Percentiles rank a stretch among this genome's conserved stretches.
These are phyloP conservation scores for Trichogramma pretiosum DNA, from an alignment of 1,140 invertebrate species.

Conservation along the genomic window DNA sequence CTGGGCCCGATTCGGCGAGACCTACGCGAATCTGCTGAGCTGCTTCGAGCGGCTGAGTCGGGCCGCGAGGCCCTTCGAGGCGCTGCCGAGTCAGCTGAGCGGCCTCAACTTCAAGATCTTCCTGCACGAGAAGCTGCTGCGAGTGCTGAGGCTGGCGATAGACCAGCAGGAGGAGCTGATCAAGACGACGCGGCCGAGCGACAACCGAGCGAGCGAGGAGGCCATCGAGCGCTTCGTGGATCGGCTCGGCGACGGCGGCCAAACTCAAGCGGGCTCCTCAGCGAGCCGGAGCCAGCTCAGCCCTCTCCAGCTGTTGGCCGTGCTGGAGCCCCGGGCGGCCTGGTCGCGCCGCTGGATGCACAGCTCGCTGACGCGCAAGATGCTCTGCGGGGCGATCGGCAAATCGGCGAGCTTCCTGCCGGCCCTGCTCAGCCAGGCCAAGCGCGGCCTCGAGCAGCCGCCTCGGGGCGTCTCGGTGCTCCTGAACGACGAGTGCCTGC, in stretches of 20 bases:
- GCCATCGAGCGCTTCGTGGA: slow-evolving; percentile 36
- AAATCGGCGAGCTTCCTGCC: slow-evolving; percentile 34
- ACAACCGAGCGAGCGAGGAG: slow-evolving; percentile 35
- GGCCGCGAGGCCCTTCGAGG: slow-evolving; percentile 28
- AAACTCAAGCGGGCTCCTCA: neutral
- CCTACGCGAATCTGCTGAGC: slow-evolving; percentile 30
- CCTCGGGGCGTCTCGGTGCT: slow-evolving; percentile 25
- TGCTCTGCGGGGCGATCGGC: slow-evolving; percentile 27
- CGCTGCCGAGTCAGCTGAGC: slow-evolving; percentile 31
- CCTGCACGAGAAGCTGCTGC: slow-evolving; percentile 38
- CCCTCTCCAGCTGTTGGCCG: slow-evolving; percentile 32
- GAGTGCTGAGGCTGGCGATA: slow-evolving; percentile 33
- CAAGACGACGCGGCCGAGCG: slow-evolving; percentile 27
- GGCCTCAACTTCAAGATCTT: slow-evolving; percentile 42
- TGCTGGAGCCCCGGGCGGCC: slow-evolving; percentile 36
- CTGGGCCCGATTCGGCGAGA: slow-evolving; percentile 24
- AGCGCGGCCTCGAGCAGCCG: slow-evolving; percentile 27
- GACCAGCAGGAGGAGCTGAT: slow-evolving; percentile 36
- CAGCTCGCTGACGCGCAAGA: slow-evolving; percentile 29
- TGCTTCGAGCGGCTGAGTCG: slow-evolving; percentile 31
- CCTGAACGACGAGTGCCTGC: slow-evolving; percentile 33
- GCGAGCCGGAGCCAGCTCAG: slow-evolving; percentile 27
- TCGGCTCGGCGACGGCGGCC: slow-evolving; percentile 28
- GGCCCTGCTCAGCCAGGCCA: slow-evolving; percentile 23
- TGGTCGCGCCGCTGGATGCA: slow-evolving; percentile 40